Conservation (phyloP, 2,113 vertebrate species). For the Entomyzon cyanotis region DNA sequence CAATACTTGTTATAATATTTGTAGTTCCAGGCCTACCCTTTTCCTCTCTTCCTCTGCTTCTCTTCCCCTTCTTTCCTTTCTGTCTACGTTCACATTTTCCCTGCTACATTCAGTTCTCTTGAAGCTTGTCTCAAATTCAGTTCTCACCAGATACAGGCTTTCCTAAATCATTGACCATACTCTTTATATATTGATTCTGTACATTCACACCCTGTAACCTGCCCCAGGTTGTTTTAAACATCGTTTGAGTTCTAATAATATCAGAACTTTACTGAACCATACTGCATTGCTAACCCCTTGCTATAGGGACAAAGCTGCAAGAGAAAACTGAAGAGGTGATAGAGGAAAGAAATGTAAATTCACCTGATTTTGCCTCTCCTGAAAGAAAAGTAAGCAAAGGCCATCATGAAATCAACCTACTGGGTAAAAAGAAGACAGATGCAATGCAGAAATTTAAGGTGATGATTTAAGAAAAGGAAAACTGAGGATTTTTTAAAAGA, state of each 20-base stretch:
- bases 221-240: neutral
- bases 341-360: neutral
- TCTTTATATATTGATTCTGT: neutral
- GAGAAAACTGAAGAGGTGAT: neutral
- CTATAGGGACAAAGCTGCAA: neutral
- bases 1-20: neutral
- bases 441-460: neutral
- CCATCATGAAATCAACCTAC: neutral
- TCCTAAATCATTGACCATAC: neutral
- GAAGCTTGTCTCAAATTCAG: neutral
- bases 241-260: neutral
- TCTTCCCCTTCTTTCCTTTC: neutral
- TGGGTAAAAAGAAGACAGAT: neutral
- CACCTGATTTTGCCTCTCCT: neutral
- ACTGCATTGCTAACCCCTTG: neutral
- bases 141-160: neutral
- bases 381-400: neutral
- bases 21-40: neutral
- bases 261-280: neutral
- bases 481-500: neutral
- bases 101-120: neutral
- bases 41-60: neutral
- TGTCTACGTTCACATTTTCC: neutral
- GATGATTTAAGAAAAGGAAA: neutral
- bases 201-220: neutral